Percentiles rank a stretch among this genome's conserved stretches.
Conservation (phyloP, 2,888 invertebrate genomes). For the Hecatera dysodea region DNA sequence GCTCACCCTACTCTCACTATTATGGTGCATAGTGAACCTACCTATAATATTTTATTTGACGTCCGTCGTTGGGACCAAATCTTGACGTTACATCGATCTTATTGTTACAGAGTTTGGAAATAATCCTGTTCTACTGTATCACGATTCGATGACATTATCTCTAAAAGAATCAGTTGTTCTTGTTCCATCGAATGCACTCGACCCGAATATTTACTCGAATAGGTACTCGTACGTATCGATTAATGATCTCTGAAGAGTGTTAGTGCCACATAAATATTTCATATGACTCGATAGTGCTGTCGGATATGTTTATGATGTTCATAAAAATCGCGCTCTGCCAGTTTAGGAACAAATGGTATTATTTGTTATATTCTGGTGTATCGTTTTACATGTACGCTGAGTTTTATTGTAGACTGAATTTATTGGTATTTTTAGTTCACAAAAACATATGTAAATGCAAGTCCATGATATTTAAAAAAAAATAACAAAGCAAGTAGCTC, state of each 20-base stretch:
- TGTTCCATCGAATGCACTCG: constrained; percentile 57
- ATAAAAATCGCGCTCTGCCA: constrained; percentile 78
- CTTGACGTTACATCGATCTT: constrained; percentile 21
- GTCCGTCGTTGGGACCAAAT: constrained; percentile 8
- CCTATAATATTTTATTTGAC: constrained; percentile 52
- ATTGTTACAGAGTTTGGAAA: constrained; percentile 4
- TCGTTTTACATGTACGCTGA: constrained; percentile 25
- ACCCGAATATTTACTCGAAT: constrained; percentile 32
- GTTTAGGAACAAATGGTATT: constrained; percentile 72
- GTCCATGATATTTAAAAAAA: no score
- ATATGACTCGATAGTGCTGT: constrained; percentile 83
- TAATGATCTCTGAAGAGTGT: constrained; percentile 78
- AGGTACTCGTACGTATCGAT: constrained; percentile 68
- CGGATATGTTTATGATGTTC: constrained; percentile 80
- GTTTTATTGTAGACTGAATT: constrained; percentile 21
- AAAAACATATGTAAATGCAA: neutral
- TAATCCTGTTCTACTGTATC: neutral
- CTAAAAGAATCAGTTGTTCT: neutral
- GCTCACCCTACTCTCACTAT: constrained; percentile 50
- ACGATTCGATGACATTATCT: constrained; percentile 9
- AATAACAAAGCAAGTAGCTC: neutral
- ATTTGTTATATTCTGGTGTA: constrained; percentile 67
- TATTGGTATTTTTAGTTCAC: neutral
- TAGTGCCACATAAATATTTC: constrained; percentile 82
- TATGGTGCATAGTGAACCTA: constrained; percentile 35